These are phyloP conservation scores for Ageneiosus marmoratus DNA, from an alignment of 2,113 vertebrate genomes.

Conservation along the genomic window DNA sequence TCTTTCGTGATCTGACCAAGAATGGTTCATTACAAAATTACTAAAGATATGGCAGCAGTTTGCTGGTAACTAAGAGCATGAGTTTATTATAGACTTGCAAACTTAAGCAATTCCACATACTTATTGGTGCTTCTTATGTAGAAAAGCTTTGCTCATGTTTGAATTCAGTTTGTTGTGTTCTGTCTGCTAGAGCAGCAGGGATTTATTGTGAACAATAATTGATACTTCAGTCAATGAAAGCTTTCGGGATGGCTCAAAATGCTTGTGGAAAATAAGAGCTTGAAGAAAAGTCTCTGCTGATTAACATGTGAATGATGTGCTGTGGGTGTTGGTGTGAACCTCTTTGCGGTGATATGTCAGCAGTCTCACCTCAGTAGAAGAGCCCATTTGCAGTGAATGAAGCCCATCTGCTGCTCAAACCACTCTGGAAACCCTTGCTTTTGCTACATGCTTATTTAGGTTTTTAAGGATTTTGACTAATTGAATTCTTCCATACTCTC, in stretches of 20 bases:
- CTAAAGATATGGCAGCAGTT: neutral
- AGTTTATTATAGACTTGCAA: neutral
- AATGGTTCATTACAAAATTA: neutral
- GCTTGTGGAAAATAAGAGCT: conserved; percentile 44
- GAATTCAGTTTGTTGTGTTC: conserved; percentile 25
- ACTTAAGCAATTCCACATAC: conserved; percentile 14
- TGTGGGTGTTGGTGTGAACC: conserved; percentile 38
- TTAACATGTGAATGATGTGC: conserved; percentile 57
- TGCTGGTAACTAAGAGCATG: neutral
- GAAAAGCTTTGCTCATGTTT: conserved; percentile 28
- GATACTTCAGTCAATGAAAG: conserved; percentile 51
- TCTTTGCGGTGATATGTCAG: conserved; percentile 51
- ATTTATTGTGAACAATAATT: conserved; percentile 54
- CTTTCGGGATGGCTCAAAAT: conserved; percentile 36
- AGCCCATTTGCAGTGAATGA: conserved; percentile 42
- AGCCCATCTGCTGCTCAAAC: conserved; percentile 51
- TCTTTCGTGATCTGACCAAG: neutral
- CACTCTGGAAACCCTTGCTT: conserved; percentile 46
- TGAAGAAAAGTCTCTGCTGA: conserved; percentile 46
- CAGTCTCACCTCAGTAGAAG: conserved; percentile 46
- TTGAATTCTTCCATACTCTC: conserved; percentile 58
- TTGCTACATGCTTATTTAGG: conserved; percentile 34
- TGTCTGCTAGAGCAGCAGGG: conserved; percentile 24
- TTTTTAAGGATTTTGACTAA: conserved; percentile 53
- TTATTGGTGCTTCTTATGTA: conserved; percentile 13